These are phyloP conservation scores for Eristalis intricaria DNA, from an alignment of 2,888 invertebrate genomes.

Conservation along the genomic window DNA sequence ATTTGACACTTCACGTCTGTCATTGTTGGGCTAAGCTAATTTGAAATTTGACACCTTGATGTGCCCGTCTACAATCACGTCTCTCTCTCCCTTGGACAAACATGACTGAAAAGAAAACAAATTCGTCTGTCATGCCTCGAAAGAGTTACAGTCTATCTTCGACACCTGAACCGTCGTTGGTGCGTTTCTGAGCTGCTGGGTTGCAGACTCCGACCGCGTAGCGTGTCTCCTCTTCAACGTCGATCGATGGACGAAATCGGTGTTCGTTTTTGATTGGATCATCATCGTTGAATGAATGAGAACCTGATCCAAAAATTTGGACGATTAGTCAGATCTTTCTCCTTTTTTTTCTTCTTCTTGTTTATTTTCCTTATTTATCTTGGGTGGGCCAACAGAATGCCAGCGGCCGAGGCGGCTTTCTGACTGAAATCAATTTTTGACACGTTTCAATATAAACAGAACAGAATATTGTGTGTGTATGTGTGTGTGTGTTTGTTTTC, in stretches of 20 bases:
- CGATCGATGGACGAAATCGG: conserved; percentile 3
- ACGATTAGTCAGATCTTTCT: conserved; percentile 5
- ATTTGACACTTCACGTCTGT: conserved; percentile 35
- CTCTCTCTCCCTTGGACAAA: conserved; percentile 17
- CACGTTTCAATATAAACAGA: conserved; percentile 6
- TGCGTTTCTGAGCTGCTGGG: background rate
- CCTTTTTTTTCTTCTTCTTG: background rate
- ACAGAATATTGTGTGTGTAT: background rate
- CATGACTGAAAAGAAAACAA: conserved; percentile 6
- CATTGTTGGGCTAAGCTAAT: background rate
- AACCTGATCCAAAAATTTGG: background rate
- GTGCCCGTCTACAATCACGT: background rate
- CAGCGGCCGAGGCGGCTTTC: background rate
- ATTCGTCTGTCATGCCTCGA: conserved; percentile 32
- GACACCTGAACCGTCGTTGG: conserved; percentile 21
- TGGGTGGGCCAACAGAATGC: conserved; percentile 18
- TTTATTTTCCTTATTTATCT: conserved; percentile 7
- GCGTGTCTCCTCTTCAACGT: background rate
- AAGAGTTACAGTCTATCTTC: background rate
- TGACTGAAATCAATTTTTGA: conserved; percentile 14
- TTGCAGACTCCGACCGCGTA: background rate
- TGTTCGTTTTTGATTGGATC: conserved; percentile 19
- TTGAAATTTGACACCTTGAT: conserved; percentile 36
- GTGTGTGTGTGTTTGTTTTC: background rate
- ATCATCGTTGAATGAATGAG: background rate